Evolutionary conservation across 2,113 vertebrate genomes (phyloP), one percentile per base, ranked within the genome.

Genomic region (Phalacrocorax pelagicus): DNA sequence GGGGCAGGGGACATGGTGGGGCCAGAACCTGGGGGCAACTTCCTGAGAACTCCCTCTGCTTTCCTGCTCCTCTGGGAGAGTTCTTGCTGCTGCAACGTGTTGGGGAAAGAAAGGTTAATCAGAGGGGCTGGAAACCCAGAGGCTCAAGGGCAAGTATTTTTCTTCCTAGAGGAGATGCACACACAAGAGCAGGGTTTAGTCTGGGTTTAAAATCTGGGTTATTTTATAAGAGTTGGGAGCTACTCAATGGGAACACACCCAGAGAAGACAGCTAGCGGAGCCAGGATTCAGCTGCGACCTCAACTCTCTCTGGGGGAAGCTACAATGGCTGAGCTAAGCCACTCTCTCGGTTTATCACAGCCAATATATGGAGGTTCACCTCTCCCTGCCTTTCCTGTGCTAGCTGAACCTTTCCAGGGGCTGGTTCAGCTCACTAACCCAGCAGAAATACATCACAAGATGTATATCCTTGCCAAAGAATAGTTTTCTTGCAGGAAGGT

Each of bases 61-160:
- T 62, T 51, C 22, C 26, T 75, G 52, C 32, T 74, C 23, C 38
- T 36, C 80, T 14, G 27, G 38, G 54, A 73, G 26, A 71, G 49
- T 55, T 47, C 32, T 67, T 0, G 0, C 5, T 71, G 42, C 27
- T 9, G 5, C 27, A 14, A 4, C 12, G 4, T 0, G 2, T 26
- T 59, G 58, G 6, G 52, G 51, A 8, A 17, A 83, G 22, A 58
- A 70, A 93, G n/a, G 24, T 59, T 55, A 24, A 44, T 27, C 44
- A 34, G 57, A 81, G 15, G 9, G 20, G 12, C 20, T 71, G 63
- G 67, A 47, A 88, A 82, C 16, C 3, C 70, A 44, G 42, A 70
- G 81, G 55, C 46, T 92, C 73, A 81, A 81, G 70, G 61, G 54
- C 51, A 85, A 52, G n/a, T 4, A 17, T 5, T 63, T 38, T 38